Base-by-base conservation (phyloP, 2,888 invertebrate genomes). In the Unio delphinus region DNA sequence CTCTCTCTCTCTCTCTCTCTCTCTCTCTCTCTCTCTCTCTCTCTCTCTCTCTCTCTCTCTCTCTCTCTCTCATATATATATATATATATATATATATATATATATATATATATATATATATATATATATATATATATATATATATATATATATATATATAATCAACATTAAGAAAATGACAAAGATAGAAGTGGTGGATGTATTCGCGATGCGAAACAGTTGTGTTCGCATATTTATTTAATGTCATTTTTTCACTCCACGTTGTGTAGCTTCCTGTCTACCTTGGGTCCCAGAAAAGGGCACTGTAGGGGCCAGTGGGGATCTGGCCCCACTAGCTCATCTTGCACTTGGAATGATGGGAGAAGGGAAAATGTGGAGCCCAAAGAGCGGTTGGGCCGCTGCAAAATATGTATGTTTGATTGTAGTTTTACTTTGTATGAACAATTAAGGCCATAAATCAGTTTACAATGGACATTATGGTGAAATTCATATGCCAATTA, bases 231-330 rank as follows among this genome's bases (percentile, higher is more conserved):
- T 58, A 18, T 64, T 30, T n/a, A 34, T 26, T 17, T 34, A 55
- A 45, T n/a, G 45, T 45, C 2, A 45, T 15, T 45, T 45, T 34
- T 7, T 7, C 17, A 61, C n/a, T 62, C 55, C 17, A 18, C 20
- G 30, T 26, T n/a, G 28, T 62, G 20, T 85, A 93, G 93, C 91
- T 3, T 92, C 92, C 28, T 93, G 93, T 80, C 89, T 94, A 45
- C 92, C 93, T 0, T 93, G 92, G 92, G 92, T 94, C 1, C 94
- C 94, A 0, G 93, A 93, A 83, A 93, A 94, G 87, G 94, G 94
- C 0, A 93, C 93, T 0, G 93, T 94, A 2, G 94, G 94, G 15
- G 94, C 94, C 26, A 92, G 92, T 76, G 94, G 94, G 1, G 94
- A 94, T 86, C 89, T 94, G 74, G 93, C 93, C 3, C 94, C 94